Conservation (phyloP, 2,113 vertebrate genomes). For the Notechis scutatus region DNA sequence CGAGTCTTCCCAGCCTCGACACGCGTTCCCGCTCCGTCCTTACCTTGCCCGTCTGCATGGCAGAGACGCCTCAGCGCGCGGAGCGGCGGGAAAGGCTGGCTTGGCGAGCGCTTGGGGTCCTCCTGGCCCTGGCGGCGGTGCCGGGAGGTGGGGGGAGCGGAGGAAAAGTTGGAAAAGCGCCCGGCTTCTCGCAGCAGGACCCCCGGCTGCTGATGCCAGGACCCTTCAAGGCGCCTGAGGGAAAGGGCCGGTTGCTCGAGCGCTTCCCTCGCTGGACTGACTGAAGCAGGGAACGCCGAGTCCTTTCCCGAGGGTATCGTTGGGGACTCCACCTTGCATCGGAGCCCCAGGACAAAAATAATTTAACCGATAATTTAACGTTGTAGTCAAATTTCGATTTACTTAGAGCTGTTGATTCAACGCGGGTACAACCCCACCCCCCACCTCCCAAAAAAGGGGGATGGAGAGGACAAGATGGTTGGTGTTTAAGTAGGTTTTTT, state of each 20-base stretch:
- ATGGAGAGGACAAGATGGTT: background rate
- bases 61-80: background rate
- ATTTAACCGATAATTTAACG: background rate
- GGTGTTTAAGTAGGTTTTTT: background rate
- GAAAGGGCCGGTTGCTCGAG: background rate
- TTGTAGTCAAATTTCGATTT: background rate
- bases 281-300: background rate
- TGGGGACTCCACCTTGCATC: background rate
- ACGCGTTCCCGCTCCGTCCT: background rate
- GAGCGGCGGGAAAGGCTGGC: background rate
- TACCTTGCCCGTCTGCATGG: slow-evolving; percentile 51
- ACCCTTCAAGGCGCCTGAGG: slow-evolving; percentile 11
- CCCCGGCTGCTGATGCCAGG: slow-evolving; percentile 49
- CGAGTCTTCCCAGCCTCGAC: too few species aligned
- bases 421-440: background rate
- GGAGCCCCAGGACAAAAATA: background rate
- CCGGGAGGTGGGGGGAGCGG: slow-evolving; percentile 4
- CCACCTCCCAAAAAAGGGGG: background rate
- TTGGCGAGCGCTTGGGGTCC: slow-evolving; percentile 17
- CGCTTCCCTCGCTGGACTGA: background rate
- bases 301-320: background rate
- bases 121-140: slow-evolving; percentile 28
- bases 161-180: slow-evolving; percentile 47
- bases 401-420: background rate
- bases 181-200: slow-evolving; percentile 45